A percentile compares a stretch with the other conserved stretches of the same genome.
phyloP scores from a whole-genome alignment of 2,888 invertebrate species.

The Watsonalla binaria region DNA sequence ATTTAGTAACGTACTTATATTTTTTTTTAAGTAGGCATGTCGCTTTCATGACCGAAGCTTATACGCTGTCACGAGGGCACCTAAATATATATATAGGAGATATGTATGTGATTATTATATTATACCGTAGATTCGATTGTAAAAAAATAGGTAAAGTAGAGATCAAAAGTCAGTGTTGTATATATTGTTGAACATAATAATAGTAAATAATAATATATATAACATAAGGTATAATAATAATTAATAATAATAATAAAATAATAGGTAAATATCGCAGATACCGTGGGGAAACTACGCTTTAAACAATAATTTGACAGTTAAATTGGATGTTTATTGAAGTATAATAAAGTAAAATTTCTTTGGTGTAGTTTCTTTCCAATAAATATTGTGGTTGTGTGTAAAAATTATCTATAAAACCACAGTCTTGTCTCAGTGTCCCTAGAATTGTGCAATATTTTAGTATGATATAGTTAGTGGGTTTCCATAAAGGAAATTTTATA shows the following conservation, averaged over 20 bases:
- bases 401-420: slow-evolving; percentile 32
- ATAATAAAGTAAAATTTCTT: slow-evolving; percentile 50
- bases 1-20: not conserved
- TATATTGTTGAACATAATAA: slow-evolving; percentile 39
- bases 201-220: slow-evolving; percentile 26
- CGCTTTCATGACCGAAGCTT: too few species aligned
- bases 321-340: slow-evolving; percentile 59
- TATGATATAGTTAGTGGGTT: slow-evolving; percentile 15
- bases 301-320: slow-evolving; percentile 66
- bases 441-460: slow-evolving; percentile 17
- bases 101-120: slow-evolving; percentile 1
- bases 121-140: slow-evolving; percentile 2
- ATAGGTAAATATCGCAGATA: slow-evolving; percentile 52
- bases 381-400: slow-evolving; percentile 46
- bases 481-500: slow-evolving; percentile 3
- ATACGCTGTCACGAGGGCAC: too few species aligned
- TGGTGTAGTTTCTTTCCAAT: slow-evolving; percentile 72
- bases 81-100: not conserved
- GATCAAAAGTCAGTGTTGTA: slow-evolving; percentile 47
- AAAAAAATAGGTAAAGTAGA: slow-evolving; percentile 8
- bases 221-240: slow-evolving; percentile 20
- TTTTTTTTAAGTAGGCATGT: not conserved
- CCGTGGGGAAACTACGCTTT: slow-evolving; percentile 79
- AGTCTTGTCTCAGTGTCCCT: not conserved
- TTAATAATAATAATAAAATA: slow-evolving; percentile 19